Base-by-base conservation (phyloP, 2,113 vertebrate species). In the Colaptes auratus region DNA sequence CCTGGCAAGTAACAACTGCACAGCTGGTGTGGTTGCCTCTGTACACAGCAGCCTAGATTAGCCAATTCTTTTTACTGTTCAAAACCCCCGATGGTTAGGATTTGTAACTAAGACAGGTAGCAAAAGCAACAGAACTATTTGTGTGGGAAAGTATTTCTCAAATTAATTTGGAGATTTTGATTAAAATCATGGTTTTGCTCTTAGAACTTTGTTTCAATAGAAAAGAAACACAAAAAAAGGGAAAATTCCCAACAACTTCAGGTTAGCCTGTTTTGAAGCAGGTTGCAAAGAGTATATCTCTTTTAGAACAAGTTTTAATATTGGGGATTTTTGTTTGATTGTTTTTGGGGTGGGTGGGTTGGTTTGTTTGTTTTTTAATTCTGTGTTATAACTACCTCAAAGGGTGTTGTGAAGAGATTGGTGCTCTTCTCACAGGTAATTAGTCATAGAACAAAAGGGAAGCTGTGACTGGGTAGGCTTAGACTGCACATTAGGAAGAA, bases 21-120 rank as follows among this genome's bases (percentile, higher is more conserved):
- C 28, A 50, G 33, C 13, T 77, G 79, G 3, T n/a, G 6, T 44
- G 69, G 33, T 23, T 0, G 0, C 4, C 0, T 33, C n/a, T 60
- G 16, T 17, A 10, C 36, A 39, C n/a, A 50, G 35, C 36, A 44
- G 23, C 16, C 25, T 11, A 6, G 55, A 31, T n/a, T 69, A 65
- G 33, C 6, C n/a, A 33, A 7, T 23, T 63, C 30, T 52, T 35
- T 31, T 42, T 36, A 11, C 19, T 33, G 18, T 60, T 15, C 16
- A 52, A 39, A 66, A 7, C 2, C 2, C 16, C 23, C 28, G 13
- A 5, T 12, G 12, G 36, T 19, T 56, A 15, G 17, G 17, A 27
- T 6, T 85, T 33, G 60, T 85, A 30, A 18, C 3, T 36, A 16
- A 67, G 33, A 30, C 19, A 65, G 12, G 19, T 12, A 31, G 70